Evolutionary conservation across 2,888 invertebrate species (phyloP).

Genomic region (Matsumyia berberina): DNA sequence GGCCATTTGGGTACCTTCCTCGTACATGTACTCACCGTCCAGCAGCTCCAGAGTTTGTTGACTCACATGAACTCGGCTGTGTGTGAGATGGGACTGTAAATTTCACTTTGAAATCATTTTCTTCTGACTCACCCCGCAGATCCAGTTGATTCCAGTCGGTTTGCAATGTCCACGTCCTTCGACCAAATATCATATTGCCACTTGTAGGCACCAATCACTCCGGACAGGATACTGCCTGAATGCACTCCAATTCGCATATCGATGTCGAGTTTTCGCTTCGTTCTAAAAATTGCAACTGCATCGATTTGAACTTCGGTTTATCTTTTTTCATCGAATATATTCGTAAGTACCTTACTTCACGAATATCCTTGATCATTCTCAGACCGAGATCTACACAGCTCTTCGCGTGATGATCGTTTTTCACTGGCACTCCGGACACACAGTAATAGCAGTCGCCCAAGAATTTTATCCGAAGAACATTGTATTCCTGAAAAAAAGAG

Average conservation of each 20-base stretch:
- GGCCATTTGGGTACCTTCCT: constrained; percentile 89
- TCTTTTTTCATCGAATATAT: constrained; percentile 43
- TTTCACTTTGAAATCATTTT: neutral
- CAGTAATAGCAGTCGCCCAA: constrained; percentile 98
- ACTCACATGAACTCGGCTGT: constrained; percentile 93
- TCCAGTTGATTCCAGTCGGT: constrained; percentile 97
- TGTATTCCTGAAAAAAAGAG: constrained; percentile 86
- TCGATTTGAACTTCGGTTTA: constrained; percentile 64
- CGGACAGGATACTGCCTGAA: constrained; percentile 95
- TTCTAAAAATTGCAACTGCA: constrained; percentile 84
- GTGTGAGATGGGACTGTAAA: neutral
- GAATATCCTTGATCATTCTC: constrained; percentile 96
- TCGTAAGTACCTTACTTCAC: constrained; percentile 88
- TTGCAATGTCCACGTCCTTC: constrained; percentile 96
- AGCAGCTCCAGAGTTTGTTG: constrained; percentile 91
- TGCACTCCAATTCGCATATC: constrained; percentile 99
- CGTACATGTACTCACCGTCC: constrained; percentile 88
- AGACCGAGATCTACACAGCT: constrained; percentile 95
- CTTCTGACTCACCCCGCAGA: constrained; percentile 89
- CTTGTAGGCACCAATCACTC: constrained; percentile 95
- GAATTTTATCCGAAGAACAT: constrained; percentile 94
- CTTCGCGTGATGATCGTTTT: constrained; percentile 92
- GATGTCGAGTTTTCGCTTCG: constrained; percentile 92
- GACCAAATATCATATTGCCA: constrained; percentile 99
- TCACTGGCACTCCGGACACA: constrained; percentile 93